Conservation (phyloP, 2,797 vertebrate genomes). For the Danio jaintianensis region DNA sequence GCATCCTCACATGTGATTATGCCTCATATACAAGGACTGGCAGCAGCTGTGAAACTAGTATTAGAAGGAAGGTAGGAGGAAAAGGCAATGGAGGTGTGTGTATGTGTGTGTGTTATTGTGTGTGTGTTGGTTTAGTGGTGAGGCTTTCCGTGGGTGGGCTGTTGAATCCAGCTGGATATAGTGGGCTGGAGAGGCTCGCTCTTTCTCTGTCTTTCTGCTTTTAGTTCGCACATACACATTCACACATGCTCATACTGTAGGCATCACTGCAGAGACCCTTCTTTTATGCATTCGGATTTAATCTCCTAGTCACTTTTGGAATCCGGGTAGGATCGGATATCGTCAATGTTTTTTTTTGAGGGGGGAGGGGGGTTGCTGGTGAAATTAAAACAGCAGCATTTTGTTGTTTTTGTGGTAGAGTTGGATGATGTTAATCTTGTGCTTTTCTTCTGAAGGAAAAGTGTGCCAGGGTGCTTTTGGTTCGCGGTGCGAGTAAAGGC, state of each 20-base stretch:
- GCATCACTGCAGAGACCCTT: slow-evolving; percentile 50
- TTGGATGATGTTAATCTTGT: background rate
- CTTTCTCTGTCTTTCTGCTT: slow-evolving; percentile 43
- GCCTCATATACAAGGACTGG: slow-evolving; percentile 39
- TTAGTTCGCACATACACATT: slow-evolving; percentile 50
- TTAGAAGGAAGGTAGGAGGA: slow-evolving; percentile 60
- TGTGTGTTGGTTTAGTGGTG: slow-evolving; percentile 60
- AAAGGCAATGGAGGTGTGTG: slow-evolving; percentile 57
- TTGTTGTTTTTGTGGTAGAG: background rate
- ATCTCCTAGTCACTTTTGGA: slow-evolving; percentile 14
- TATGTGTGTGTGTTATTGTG: slow-evolving; percentile 35
- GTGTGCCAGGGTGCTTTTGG: slow-evolving; percentile 84
- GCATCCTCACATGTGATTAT: slow-evolving; percentile 44
- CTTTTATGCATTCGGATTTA: background rate
- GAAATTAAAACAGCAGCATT: background rate
- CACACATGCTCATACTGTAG: slow-evolving; percentile 41
- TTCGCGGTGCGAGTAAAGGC: slow-evolving; percentile 84
- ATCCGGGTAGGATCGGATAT: slow-evolving; percentile 42
- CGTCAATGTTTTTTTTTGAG: background rate
- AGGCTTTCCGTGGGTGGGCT: slow-evolving; percentile 69
- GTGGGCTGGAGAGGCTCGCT: slow-evolving; percentile 61
- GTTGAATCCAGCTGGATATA: slow-evolving; percentile 67
- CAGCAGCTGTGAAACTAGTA: slow-evolving; percentile 55
- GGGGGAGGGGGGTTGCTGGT: too few relatives aligned
- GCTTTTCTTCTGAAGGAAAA: slow-evolving; percentile 78